Base-by-base conservation (phyloP, 2,113 vertebrate species). In the Clarias gariepinus region DNA sequence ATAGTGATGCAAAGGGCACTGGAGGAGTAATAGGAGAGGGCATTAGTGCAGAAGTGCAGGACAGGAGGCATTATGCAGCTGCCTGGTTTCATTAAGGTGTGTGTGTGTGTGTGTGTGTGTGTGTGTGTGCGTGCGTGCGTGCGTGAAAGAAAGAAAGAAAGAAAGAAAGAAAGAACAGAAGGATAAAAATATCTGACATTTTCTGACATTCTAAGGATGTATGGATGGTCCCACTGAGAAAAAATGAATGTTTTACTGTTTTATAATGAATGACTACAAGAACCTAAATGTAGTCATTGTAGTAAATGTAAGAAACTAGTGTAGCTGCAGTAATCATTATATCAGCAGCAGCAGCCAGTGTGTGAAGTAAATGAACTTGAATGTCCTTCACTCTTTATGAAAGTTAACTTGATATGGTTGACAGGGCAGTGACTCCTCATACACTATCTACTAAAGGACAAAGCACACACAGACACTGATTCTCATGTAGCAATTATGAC, bases 31-130 rank as follows among this genome's bases (percentile, higher is more conserved):
- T 23, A 11, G 36, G 52, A 64, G 33, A 82, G 33, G 80, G 21
- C 5, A 82, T 82, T 47, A 82, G 60, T 73, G 69, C 25, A 52
- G 63, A 52, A 23, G 91, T 91, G 74, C 83, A 90, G 90, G 85
- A 92, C 93, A 93, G 71, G 94, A 92, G 91, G 91, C 78, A 89
- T 94, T 92, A 94, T 92, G 91, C 87, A 92, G 91, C 89, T 93
- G 91, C 87, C 90, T 93, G 92, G 85, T 88, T 92, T 94, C 91
- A 93, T 92, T 92, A 93, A 92, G 93, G 41, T 12, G 53, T 53
- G 64, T 64, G 73, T 85, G 57, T 36, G 15, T 12, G 55, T 82
- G 81, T 68, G 80, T 81, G 53, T 64, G 18, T 28, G 47, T n/a
- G 47, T n/a, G n/a, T n/a, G 55, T 81, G 47, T 36, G 33, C 33